Percentiles rank a stretch among this genome's conserved stretches.
phyloP scores from a whole-genome alignment of 2,797 vertebrate genomes.

The Leptodactylus fallax region DNA sequence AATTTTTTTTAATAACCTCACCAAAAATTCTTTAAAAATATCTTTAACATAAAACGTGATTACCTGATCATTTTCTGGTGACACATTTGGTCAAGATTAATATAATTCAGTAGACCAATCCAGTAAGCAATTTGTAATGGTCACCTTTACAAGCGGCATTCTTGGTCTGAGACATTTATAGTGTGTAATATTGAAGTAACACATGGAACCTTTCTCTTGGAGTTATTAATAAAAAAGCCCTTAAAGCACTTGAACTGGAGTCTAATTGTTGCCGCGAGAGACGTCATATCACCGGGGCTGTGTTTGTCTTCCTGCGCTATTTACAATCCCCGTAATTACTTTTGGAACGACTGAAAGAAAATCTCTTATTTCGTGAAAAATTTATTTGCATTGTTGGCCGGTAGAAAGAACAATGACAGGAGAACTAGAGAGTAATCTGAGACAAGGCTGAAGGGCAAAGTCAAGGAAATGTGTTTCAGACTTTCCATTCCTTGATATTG shows the following conservation, averaged over 20 bases:
- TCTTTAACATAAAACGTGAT: no score
- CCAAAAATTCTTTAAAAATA: no score
- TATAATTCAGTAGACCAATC: no score
- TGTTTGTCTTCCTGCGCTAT: constrained; percentile 39
- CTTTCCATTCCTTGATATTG: constrained; percentile 51
- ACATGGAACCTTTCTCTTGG: no score
- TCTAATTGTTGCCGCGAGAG: constrained; percentile 1
- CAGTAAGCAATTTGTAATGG: no score
- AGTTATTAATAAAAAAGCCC: no score
- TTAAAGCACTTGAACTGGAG: not conserved
- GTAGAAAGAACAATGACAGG: constrained; percentile 53
- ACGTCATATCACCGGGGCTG: not conserved
- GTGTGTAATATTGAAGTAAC: no score
- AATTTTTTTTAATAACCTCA: no score
- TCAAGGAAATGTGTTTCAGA: constrained; percentile 36
- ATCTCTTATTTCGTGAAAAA: constrained; percentile 38
- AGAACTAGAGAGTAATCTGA: constrained; percentile 6
- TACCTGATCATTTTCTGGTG: no score
- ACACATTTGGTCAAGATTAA: no score
- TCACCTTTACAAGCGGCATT: no score
- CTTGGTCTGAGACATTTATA: no score
- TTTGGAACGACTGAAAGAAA: constrained; percentile 37
- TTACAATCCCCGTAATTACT: constrained; percentile 41
- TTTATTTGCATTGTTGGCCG: constrained; percentile 41
- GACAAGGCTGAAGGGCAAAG: constrained; percentile 57